Evolutionary conservation across 2,888 invertebrate species (phyloP).

Genomic region (Melanostoma scalare): DNA sequence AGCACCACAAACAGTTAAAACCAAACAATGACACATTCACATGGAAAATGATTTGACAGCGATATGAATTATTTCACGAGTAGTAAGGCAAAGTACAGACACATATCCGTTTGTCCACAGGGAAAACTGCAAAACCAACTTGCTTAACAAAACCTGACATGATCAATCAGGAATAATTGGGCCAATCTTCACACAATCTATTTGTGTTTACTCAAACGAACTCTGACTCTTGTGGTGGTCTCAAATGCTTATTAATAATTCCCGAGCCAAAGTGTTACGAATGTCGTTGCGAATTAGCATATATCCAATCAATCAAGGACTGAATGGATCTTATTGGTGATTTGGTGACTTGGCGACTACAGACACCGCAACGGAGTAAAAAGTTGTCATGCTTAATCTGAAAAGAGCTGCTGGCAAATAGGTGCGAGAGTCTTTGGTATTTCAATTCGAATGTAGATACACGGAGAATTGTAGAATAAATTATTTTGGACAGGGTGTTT

Average conservation of each 20-base stretch:
- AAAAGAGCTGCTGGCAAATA: slow-evolving; percentile 12
- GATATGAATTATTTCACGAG: slow-evolving; percentile 33
- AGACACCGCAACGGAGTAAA: background rate
- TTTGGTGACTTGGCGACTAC: background rate
- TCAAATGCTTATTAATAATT: slow-evolving; percentile 38
- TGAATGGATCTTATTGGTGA: slow-evolving; percentile 22
- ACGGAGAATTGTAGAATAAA: background rate
- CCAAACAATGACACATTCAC: background rate
- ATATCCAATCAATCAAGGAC: slow-evolving; percentile 68
- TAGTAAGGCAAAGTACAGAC: background rate
- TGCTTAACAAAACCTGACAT: slow-evolving; percentile 41
- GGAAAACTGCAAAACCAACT: slow-evolving; percentile 7
- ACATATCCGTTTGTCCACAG: slow-evolving; percentile 2
- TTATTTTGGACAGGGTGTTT: too few species aligned
- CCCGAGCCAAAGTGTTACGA: slow-evolving; percentile 55
- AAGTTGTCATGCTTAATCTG: background rate
- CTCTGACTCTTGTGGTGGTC: slow-evolving; percentile 30
- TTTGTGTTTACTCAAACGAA: slow-evolving; percentile 46
- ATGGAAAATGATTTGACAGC: slow-evolving; percentile 12
- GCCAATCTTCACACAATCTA: slow-evolving; percentile 70
- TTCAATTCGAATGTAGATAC: slow-evolving; percentile 11
- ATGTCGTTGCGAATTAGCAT: slow-evolving; percentile 59
- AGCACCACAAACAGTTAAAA: slow-evolving; percentile 1
- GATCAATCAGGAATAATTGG: slow-evolving; percentile 68
- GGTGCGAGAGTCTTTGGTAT: slow-evolving; percentile 16